phyloP scores from a whole-genome alignment of 2,113 vertebrate genomes.

The Alligator sinensis region DNA sequence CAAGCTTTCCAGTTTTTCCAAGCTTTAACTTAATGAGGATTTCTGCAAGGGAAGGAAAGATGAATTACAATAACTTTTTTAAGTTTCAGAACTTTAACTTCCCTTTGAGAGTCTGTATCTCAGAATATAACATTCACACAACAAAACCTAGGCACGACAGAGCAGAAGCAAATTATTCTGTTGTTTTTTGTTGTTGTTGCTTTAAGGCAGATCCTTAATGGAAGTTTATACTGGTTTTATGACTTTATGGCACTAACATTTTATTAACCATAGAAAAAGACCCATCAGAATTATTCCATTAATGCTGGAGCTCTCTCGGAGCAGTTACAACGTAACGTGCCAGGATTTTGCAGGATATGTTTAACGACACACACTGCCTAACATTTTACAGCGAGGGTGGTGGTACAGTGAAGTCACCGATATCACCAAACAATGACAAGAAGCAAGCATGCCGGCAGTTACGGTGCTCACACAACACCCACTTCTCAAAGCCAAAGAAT shows the following conservation, averaged over 20 bases:
- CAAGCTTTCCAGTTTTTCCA: background rate
- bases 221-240: background rate
- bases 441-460: background rate
- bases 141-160: background rate
- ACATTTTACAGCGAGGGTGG: background rate
- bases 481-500: conserved; percentile 42
- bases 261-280: background rate
- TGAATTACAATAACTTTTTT: rapidly evolving
- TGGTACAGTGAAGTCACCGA: conserved; percentile 21
- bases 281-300: background rate
- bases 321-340: background rate
- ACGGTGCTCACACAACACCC: conserved; percentile 12
- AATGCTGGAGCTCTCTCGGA: background rate
- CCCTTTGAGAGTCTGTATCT: background rate
- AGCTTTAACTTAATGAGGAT: background rate
- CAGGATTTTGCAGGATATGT: background rate
- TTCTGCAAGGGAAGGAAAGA: background rate
- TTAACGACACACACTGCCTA: conserved; percentile 12
- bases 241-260: background rate
- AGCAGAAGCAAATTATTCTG: background rate
- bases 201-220: background rate
- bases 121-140: background rate
- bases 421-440: conserved; percentile 1
- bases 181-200: background rate
- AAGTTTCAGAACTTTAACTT: background rate